Base-by-base conservation (phyloP, 1,140 invertebrate genomes). In the Brachionus sp. region DNA sequence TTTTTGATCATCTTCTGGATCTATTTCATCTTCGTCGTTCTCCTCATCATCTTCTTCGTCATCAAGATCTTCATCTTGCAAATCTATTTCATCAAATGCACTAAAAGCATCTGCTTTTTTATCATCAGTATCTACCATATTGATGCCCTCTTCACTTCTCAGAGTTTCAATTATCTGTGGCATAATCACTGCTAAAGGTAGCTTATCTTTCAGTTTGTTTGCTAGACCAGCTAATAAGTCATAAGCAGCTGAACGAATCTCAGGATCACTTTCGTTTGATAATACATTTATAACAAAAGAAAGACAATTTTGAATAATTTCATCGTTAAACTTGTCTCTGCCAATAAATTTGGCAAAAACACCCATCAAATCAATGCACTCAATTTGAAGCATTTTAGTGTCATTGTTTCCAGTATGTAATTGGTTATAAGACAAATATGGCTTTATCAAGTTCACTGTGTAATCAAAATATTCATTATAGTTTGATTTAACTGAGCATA, bases 41-140 rank as follows among this genome's bases (percentile, higher is more conserved):
- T 80, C 77, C 25, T 62, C 50, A 13, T 80, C 77, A 16, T 80
- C 77, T 33, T 80, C 77, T 39, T 80, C 62, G 5, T 57, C 77
- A 16, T 80, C 77, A 5, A 62, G 13, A 6, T 80, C 77, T 19
- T 80, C 77, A 37, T 80, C 77, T 50, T 80, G 50, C 29, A 80
- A 80, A 62, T 80, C 77, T 29, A 80, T 80, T 66, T 80, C 77
- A 66, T 80, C 77, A 62, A 80, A 66, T 37, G 77, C 77, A 44
- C 77, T 80, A 57, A 80, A 66, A 9, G 35, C 77, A 39, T 80
- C 77, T n/a, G 9, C 10, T 80, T 80, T 80, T 19, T 75, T 75
- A 23, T 75, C 42, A 57, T 80, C 77, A 5, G 29, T 19, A 62
- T 80, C 77, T 10, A 80, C 57, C 57, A 80, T 42, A 37, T 80